Evolutionary conservation across 2,113 vertebrate species (phyloP).

Genomic region (Panthera tigris): DNA sequence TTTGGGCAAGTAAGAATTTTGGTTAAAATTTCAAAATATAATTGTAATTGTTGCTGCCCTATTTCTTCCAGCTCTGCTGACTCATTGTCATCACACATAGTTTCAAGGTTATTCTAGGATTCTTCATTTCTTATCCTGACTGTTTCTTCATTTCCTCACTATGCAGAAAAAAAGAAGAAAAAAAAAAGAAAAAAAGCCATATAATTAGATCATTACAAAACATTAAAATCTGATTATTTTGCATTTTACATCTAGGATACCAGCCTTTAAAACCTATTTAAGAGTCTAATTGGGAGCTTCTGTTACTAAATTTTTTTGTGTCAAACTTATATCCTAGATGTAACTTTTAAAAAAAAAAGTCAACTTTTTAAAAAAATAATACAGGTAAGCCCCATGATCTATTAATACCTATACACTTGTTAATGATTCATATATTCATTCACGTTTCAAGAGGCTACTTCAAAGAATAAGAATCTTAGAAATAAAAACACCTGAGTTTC

Average conservation of each 20-base stretch:
- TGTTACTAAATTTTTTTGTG: neutral
- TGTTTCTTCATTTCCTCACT: neutral
- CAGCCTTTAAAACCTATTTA: neutral
- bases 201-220: neutral
- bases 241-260: neutral
- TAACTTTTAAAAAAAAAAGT: neutral
- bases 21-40: neutral
- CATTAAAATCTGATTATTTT: neutral
- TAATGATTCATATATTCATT: neutral
- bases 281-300: neutral
- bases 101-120: neutral
- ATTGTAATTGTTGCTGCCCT: neutral
- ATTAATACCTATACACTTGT: neutral
- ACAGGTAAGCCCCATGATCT: neutral
- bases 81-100: neutral
- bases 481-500: neutral
- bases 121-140: neutral
- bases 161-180: too few species aligned
- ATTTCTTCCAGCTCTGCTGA: neutral
- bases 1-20: neutral
- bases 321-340: neutral
- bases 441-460: neutral
- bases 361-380: neutral
- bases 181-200: neutral
- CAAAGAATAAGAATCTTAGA: neutral